Conservation (phyloP, 2,797 vertebrate genomes). For the Coreius guichenoti region DNA sequence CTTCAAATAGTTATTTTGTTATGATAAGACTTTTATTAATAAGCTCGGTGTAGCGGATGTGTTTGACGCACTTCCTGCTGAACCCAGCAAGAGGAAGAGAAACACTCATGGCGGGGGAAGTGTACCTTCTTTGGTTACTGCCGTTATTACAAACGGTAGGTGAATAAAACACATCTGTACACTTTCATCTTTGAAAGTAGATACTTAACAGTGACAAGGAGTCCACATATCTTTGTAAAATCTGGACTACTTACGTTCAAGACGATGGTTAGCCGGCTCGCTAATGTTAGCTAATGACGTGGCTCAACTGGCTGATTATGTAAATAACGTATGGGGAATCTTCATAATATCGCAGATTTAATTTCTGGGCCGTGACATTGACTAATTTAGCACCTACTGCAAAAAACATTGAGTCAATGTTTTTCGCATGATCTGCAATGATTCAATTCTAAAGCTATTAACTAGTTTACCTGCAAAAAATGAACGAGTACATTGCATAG, state of each 20-base stretch:
- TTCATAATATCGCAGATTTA: too few species aligned
- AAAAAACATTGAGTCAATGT: background rate
- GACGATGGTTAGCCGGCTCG: background rate
- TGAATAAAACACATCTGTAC: conserved; percentile 20
- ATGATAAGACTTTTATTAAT: conserved; percentile 1
- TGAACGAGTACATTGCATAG: background rate
- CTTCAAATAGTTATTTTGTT: background rate
- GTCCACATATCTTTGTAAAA: background rate
- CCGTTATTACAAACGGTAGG: conserved; percentile 81
- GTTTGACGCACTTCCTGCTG: conserved; percentile 24
- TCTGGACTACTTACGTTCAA: background rate
- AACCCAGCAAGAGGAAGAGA: conserved; percentile 58
- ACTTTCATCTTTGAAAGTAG: background rate
- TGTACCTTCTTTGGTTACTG: conserved; percentile 79
- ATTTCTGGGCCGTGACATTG: background rate
- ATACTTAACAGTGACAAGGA: background rate
- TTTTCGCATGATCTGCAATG: background rate
- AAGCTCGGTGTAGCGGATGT: background rate
- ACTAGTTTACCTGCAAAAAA: background rate
- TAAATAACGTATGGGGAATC: background rate
- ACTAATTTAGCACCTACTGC: background rate
- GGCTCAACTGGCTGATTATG: conserved; percentile 1
- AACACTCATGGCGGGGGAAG: conserved; percentile 79
- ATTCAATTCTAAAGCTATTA: background rate
- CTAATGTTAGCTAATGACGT: conserved; percentile 47